Base-by-base conservation (phyloP, 1,140 invertebrate genomes). In the Archegozetes longisetosus region DNA sequence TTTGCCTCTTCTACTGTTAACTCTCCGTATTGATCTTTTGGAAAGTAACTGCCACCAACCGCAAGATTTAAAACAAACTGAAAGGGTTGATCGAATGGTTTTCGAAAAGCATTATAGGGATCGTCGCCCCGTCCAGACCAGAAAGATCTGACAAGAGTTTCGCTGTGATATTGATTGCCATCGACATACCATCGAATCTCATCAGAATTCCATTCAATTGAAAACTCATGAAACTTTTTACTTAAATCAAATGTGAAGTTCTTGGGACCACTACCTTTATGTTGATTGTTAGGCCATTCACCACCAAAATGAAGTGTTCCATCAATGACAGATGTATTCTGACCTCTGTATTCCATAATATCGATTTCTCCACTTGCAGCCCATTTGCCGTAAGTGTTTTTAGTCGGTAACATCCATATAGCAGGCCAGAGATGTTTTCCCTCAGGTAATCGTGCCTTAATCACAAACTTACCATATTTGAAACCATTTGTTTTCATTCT, bases 161-260 rank as follows among this genome's bases (percentile, higher is more conserved):
- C 2, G 2, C 29, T 51, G 13, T 23, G 24, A 27, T 23, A 27
- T 47, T 26, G 22, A n/a, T 60, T 12, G 26, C 49, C 54, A 50
- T 64, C 62, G 12, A 63, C 26, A 12, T 13, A 29, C 63, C 63
- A 72, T 66, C 52, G 65, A 27, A 72, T 69, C 20, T 61, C 54
- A 32, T 65, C 60, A 52, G 66, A 61, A 55, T 67, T 65, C 70
- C 71, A 72, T 52, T 69, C 65, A 2, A 72, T 48, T 17, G 26
- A 63, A 57, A 67, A 72, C 25, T 61, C 67, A 55, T 72, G 69
- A 54, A 71, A 72, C 27, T 58, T 61, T 27, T 68, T 67, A 12
- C 25, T 27, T 23, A 63, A 62, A 28, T 27, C n/a, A 22, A 47
- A 14, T 6, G 2, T 28, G 20, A 48, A 54, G 1, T 47, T 22